phyloP scores from a whole-genome alignment of 2,797 vertebrate genomes.

The Trichosurus vulpecula region DNA sequence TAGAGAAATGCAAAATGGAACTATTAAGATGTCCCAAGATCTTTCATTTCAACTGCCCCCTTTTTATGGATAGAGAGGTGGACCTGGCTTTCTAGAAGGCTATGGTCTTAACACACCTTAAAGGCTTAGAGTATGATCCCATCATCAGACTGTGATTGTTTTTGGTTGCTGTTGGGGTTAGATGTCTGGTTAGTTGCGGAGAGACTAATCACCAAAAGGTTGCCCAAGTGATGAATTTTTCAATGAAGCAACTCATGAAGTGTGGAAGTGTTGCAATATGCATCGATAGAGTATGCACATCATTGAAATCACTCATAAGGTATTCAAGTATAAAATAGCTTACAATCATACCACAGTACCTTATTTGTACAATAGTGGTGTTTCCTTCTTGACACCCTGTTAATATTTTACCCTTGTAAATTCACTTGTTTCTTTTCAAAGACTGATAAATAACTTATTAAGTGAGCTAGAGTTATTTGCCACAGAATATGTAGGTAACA shows the following conservation, averaged over 20 bases:
- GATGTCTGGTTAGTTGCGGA: not conserved
- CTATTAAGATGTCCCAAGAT: not conserved
- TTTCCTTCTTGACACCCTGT: not conserved
- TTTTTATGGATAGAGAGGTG: not conserved
- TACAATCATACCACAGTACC: not conserved
- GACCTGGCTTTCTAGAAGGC: not conserved
- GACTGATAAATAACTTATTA: not conserved
- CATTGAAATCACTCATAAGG: not conserved
- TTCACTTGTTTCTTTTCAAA: not conserved
- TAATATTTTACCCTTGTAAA: not conserved
- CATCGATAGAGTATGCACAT: not conserved
- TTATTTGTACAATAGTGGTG: not conserved
- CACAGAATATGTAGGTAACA: not conserved
- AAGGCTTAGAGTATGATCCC: not conserved
- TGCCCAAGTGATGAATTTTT: not conserved
- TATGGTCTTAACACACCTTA: not conserved
- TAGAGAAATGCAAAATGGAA: not conserved
- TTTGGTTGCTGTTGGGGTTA: not conserved
- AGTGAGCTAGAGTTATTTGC: not conserved
- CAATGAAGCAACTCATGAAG: not conserved
- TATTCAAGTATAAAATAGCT: not conserved
- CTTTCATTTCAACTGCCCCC: not conserved
- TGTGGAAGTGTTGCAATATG: not conserved
- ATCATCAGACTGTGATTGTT: not conserved
- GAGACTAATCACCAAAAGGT: not conserved